These are phyloP conservation scores for Acromyrmex heyeri DNA, from an alignment of 1,140 invertebrate species.

Conservation along the genomic window DNA sequence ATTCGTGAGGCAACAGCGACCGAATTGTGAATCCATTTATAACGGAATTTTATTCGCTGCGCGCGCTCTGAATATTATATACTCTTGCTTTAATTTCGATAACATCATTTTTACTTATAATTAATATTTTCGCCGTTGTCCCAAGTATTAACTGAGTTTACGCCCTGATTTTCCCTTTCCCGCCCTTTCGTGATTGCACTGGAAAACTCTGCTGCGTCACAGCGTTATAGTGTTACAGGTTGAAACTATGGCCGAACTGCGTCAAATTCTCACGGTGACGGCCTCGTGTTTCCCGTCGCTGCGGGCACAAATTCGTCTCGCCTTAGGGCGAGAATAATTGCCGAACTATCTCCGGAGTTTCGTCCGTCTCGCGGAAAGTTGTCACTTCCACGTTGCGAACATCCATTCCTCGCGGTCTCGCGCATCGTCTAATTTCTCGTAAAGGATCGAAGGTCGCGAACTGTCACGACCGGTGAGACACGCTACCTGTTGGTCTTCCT, in stretches of 20 bases:
- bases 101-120: slow-evolving; percentile 30
- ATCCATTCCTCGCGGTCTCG: slow-evolving; percentile 55
- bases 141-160: slow-evolving; percentile 8
- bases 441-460: slow-evolving; percentile 52
- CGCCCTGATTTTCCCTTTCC: not conserved
- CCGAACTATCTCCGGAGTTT: slow-evolving; percentile 62
- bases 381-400: slow-evolving; percentile 63
- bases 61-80: not conserved
- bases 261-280: slow-evolving; percentile 58
- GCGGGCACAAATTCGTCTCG: slow-evolving; percentile 58
- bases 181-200: not conserved
- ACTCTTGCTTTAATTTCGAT: slow-evolving; percentile 3
- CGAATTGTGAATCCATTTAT: slow-evolving; percentile 42
- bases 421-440: slow-evolving; percentile 59
- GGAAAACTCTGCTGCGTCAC: slow-evolving; percentile 23
- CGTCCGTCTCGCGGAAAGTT: slow-evolving; percentile 58
- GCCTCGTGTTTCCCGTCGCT: slow-evolving; percentile 29
- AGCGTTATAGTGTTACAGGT: slow-evolving; percentile 40
- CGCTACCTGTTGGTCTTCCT: slow-evolving; percentile 55
- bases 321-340: slow-evolving; percentile 62
- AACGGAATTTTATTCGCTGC: slow-evolving; percentile 12
- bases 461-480: slow-evolving; percentile 12
- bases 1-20: slow-evolving; percentile 3
- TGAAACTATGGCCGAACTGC: slow-evolving; percentile 56
- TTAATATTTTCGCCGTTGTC: slow-evolving; percentile 30